Evolutionary conservation across 2,797 vertebrate species (phyloP), one percentile per base, ranked within the genome.

Genomic region (Sebastes oblongus): DNA sequence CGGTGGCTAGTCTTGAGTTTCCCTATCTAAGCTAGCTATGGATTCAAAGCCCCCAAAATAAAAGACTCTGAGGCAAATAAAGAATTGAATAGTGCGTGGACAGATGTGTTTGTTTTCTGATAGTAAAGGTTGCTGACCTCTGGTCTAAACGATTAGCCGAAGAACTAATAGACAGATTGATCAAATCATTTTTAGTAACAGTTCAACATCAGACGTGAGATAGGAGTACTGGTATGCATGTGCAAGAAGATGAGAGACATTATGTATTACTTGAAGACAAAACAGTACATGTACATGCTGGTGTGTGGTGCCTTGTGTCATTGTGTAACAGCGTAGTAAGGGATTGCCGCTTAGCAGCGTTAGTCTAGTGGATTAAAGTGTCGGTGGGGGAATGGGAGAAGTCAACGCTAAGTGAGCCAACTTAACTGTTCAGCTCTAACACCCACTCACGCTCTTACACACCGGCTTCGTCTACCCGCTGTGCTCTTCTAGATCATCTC

Each of bases 341-440:
- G 66, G 86, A 83, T 83, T 89, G 77, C 61, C 62, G 36, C 75
- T 90, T 85, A 87, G 89, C 80, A 78, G 82, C 42, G 82, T 86
- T 72, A 86, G 34, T 14, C 59, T 12, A 12, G 3, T 82, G 91
- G 92, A 92, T 93, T 92, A 92, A 77, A 88, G 60, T 73, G 73
- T 78, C 27, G 5, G 64, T 64, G 77, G 67, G 64, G 77, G 66
- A 81, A 73, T 34, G 2, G 56, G 66, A 80, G 72, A 70, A 85
- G 75, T 83, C 77, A 80, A 84, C 60, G 69, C 32, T 54, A 66
- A 72, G 76, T 78, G 66, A 66, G 42, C 61, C 62, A 82, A 65
- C 60, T 65, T 24, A 78, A 39, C 22, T 52, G 20, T 58, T 29
- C n/a, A 74, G 5, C 42, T 20, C 42, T 50, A 8, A 52, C 50